Evolutionary conservation across 1,140 invertebrate species (phyloP), one percentile per base, ranked within the genome.

Genomic region (Sminthurides bifidus): DNA sequence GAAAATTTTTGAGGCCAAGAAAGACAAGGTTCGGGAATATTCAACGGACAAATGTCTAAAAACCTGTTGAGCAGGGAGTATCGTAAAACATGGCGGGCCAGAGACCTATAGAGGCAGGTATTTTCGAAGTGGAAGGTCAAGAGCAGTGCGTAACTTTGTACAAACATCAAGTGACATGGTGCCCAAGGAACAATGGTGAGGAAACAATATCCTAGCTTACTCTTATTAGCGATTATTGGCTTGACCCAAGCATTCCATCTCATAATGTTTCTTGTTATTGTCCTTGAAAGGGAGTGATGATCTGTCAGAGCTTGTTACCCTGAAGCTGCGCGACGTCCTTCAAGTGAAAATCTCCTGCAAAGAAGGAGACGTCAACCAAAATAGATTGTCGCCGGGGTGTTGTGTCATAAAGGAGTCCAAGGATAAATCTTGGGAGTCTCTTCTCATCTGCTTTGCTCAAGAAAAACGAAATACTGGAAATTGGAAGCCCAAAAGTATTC

Each of bases 91-190:
- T n/a, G n/a, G n/a, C n/a, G n/a, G n/a, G n/a, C n/a, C n/a, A n/a
- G n/a, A n/a, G n/a, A n/a, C n/a, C n/a, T n/a, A n/a, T n/a, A n/a
- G n/a, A n/a, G n/a, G n/a, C n/a, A 26, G 44, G 30, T 26, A 21
- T 48, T 12, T 48, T 48, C 27, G 44, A 48, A 30, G 30, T 48
- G 4, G 10, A 19, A 10, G 26, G 43, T 24, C 41, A 27, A 29
- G 55, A 55, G 24, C 45, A 53, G 24, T 56, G 55, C n/a, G 55
- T 60, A 27, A 27, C 55, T 5, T 21, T 64, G 8, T 60, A 48
- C 38, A 37, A 60, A 10, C 58, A 60, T 49, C 61, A 64, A 46
- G 33, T 64, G 5, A 60, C 61, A 55, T 64, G 61, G 61, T 64
- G 61, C 30, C 61, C 61, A 1, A 29, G 50, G 43, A 60, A 58